These are phyloP conservation scores for Chalcosyrphus nemorum DNA, from an alignment of 2,888 invertebrate genomes.

Conservation along the genomic window DNA sequence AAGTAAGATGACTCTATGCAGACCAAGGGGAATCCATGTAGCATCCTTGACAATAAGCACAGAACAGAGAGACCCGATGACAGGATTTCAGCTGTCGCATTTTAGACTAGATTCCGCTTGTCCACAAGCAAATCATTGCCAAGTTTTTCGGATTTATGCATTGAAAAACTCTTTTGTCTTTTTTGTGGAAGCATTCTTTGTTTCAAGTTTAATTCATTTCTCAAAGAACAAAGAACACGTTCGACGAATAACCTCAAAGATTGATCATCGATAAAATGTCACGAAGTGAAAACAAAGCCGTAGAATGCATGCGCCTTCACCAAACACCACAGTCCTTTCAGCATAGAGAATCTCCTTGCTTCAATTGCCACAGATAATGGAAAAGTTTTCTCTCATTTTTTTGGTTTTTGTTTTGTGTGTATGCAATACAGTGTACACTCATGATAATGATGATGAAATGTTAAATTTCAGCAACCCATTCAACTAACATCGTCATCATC, in stretches of 20 bases:
- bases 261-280: background rate
- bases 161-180: no score
- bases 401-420: background rate
- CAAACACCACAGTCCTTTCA: background rate
- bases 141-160: no score
- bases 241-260: background rate
- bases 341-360: slow-evolving; percentile 22
- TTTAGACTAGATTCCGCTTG: no score
- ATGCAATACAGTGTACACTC: background rate
- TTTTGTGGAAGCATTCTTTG: no score
- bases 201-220: background rate
- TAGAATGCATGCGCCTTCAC: background rate
- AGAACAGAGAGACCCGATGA: no score
- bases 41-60: no score
- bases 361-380: slow-evolving; percentile 48
- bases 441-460: slow-evolving; percentile 61
- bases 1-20: no score
- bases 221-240: background rate
- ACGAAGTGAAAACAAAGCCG: background rate
- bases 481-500: slow-evolving; percentile 22
- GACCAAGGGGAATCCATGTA: no score
- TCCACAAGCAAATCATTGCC: no score
- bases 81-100: no score
- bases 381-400: slow-evolving; percentile 22
- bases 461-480: slow-evolving; percentile 56